Percentiles rank a stretch among this genome's conserved stretches.
phyloP scores from a whole-genome alignment of 2,797 vertebrate species.

The Melanotaenia parkinsoni region DNA sequence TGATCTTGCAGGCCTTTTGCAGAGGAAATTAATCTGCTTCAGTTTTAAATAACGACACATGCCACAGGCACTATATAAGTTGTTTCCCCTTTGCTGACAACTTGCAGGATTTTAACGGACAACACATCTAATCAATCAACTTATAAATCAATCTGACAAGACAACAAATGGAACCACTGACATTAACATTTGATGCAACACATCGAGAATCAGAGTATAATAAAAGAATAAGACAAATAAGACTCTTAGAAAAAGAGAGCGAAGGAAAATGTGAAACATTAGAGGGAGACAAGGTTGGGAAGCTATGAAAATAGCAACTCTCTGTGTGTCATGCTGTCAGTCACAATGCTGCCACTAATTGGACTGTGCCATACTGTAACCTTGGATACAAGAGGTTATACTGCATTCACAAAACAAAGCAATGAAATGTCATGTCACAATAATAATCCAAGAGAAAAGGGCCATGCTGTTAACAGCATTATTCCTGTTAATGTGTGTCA shows the following conservation, averaged over 20 bases:
- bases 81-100: conserved; percentile 68
- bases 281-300: conserved; percentile 16
- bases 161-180: neutral
- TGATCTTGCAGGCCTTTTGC: conserved; percentile 62
- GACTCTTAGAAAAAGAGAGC: neutral
- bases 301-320: conserved; percentile 7
- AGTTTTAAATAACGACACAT: conserved; percentile 64
- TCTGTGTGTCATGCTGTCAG: conserved; percentile 17
- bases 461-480: conserved; percentile 30
- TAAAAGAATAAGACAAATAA: neutral
- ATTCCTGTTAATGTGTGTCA: conserved; percentile 37
- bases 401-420: conserved; percentile 25
- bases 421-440: conserved; percentile 18
- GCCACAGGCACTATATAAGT: conserved; percentile 56
- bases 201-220: neutral
- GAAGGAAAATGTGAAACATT: conserved; percentile 6
- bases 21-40: conserved; percentile 70
- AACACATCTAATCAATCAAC: neutral
- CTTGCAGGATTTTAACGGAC: conserved; percentile 42
- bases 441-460: conserved; percentile 30
- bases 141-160: neutral
- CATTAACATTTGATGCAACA: neutral
- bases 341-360: conserved; percentile 58
- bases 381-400: conserved; percentile 33
- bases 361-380: conserved; percentile 42